These are phyloP conservation scores for Cyprinus carpio DNA, from an alignment of 2,113 vertebrate genomes.

Conservation along the genomic window DNA sequence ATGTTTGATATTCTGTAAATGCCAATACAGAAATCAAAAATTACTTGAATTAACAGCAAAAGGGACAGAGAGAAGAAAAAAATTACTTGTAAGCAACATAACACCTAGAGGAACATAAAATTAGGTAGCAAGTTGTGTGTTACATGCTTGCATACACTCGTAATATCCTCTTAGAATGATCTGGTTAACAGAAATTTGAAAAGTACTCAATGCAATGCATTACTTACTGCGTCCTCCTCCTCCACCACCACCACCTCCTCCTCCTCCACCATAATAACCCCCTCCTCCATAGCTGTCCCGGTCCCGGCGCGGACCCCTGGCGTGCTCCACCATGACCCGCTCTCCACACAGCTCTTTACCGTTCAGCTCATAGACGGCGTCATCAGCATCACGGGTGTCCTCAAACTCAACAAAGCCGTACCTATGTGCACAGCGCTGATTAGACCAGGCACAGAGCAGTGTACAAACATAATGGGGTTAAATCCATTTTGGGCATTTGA, in stretches of 20 bases:
- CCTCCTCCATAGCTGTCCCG: conserved; percentile 76
- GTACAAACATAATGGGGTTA: too few relatives aligned
- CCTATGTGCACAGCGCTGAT: conserved; percentile 60
- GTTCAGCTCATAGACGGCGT: conserved; percentile 93
- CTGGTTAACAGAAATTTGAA: neutral
- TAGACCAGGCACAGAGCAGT: neutral
- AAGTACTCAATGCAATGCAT: neutral
- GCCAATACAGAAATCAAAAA: neutral
- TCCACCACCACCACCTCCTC: neutral
- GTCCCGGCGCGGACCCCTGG: conserved; percentile 88
- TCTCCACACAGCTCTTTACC: conserved; percentile 94
- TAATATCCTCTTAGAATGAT: neutral
- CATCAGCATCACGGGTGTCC: conserved; percentile 91
- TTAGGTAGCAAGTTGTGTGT: neutral
- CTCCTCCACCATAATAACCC: neutral
- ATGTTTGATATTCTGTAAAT: neutral
- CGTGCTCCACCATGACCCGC: conserved; percentile 91
- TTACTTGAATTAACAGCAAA: neutral
- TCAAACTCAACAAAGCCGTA: conserved; percentile 96
- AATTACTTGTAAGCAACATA: neutral
- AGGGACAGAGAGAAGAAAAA: neutral
- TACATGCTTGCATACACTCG: neutral
- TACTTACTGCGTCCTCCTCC: conserved; percentile 19
- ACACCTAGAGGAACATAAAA: neutral
- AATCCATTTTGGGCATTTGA: too few relatives aligned